A percentile compares a stretch with the other conserved stretches of the same genome.
These are phyloP conservation scores for Panthera leo DNA, from an alignment of 2,113 vertebrate genomes.

Conservation along the genomic window DNA sequence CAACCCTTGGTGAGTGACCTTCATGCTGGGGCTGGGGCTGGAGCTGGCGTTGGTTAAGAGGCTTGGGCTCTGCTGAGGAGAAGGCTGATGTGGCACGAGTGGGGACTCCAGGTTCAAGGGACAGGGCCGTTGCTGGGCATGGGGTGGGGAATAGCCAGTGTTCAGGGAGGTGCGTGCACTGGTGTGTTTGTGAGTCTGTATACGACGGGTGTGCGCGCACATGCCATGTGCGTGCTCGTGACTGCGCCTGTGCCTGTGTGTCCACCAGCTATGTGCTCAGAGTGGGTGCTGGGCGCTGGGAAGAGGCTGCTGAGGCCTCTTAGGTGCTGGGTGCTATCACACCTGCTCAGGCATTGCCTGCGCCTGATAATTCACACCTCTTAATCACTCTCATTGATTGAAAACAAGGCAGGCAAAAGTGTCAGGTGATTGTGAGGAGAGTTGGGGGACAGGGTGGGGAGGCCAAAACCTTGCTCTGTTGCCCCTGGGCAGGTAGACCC, in stretches of 20 bases:
- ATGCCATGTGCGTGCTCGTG: rapidly evolving
- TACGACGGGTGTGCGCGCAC: rapidly evolving
- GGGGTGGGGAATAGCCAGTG: background rate
- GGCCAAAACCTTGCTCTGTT: background rate
- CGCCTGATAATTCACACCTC: slow-evolving; percentile 58
- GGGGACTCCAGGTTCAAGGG: background rate
- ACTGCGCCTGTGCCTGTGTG: background rate
- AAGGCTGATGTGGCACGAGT: background rate
- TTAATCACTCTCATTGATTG: slow-evolving; percentile 71
- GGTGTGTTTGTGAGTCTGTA: background rate
- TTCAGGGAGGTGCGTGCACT: background rate
- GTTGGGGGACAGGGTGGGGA: too few relatives aligned
- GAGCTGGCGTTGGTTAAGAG: background rate
- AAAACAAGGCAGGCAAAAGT: slow-evolving; percentile 59
- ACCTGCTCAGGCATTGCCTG: slow-evolving; percentile 12
- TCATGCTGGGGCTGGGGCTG: background rate
- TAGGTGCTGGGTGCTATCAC: slow-evolving; percentile 42
- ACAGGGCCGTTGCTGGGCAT: background rate
- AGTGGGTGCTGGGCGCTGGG: background rate
- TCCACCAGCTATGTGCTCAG: background rate
- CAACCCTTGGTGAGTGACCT: slow-evolving; percentile 91
- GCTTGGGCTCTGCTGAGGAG: background rate
- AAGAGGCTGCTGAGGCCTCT: background rate
- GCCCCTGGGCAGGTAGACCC: background rate
- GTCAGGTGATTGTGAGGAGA: background rate